Percentiles rank a stretch among this genome's conserved stretches.
Evolutionary conservation across 2,113 vertebrate genomes (phyloP).

Genomic region (Oncorhynchus nerka): DNA sequence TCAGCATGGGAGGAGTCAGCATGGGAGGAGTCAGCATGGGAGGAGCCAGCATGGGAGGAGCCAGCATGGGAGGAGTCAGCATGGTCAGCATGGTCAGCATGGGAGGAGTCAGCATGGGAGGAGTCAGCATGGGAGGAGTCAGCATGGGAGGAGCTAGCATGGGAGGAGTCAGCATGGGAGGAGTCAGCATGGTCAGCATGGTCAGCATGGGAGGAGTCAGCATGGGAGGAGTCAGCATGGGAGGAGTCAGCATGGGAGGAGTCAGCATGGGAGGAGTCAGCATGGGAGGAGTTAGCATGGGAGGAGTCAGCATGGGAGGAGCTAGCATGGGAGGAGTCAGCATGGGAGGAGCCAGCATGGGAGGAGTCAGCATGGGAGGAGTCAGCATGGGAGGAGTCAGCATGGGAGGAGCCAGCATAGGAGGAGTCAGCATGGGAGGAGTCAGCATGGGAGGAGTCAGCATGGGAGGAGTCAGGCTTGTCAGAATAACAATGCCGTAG

Average conservation of each 20-base stretch:
- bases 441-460: neutral
- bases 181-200: too few relatives aligned
- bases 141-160: neutral
- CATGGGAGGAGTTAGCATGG: conserved; percentile 63
- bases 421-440: neutral
- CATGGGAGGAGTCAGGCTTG: neutral
- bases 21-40: neutral
- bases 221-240: conserved; percentile 50
- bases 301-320: too few relatives aligned
- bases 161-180: neutral
- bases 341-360: neutral
- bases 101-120: neutral
- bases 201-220: neutral
- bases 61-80: neutral
- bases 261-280: conserved; percentile 29
- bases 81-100: too few relatives aligned
- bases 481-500: too few relatives aligned
- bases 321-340: too few relatives aligned
- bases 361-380: conserved; percentile 54
- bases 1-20: neutral
- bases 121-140: neutral
- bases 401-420: neutral
- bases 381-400: conserved; percentile 67
- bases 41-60: neutral
- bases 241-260: conserved; percentile 53